These are phyloP conservation scores for Anser cygnoides DNA, from an alignment of 2,113 vertebrate genomes.

Conservation along the genomic window DNA sequence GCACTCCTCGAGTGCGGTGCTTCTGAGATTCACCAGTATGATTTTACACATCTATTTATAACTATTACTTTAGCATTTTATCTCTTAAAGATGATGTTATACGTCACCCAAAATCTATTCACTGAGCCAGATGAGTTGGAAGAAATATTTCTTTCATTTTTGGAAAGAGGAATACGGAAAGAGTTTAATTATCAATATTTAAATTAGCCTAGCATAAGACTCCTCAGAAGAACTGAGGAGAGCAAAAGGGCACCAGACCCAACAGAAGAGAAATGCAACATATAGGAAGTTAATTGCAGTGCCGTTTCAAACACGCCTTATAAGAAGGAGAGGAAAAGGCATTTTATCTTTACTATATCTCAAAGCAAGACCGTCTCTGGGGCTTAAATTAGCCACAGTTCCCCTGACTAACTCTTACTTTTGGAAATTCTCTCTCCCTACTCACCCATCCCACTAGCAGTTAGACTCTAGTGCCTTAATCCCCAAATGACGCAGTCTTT, in stretches of 20 bases:
- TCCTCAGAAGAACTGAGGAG: conserved; percentile 1
- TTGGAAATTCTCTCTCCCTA: not conserved
- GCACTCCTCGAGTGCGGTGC: conserved; percentile 73
- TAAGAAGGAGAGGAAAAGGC: not conserved
- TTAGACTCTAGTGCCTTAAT: not conserved
- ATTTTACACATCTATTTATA: conserved; percentile 82
- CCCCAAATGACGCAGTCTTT: not conserved
- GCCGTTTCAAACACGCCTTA: not conserved
- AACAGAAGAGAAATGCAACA: not conserved
- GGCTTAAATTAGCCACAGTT: not conserved
- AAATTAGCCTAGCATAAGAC: not conserved
- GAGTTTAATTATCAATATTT: conserved; percentile 45
- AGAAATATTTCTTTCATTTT: conserved; percentile 28
- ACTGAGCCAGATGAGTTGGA: conserved; percentile 56
- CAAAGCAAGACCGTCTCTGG: not conserved
- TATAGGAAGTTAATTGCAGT: not conserved
- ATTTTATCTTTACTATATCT: conserved; percentile 9
- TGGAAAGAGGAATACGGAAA: conserved; percentile 16
- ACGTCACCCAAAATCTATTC: conserved; percentile 62
- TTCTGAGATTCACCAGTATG: conserved; percentile 73
- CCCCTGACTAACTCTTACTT: not conserved
- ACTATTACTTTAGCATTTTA: conserved; percentile 73
- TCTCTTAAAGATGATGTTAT: conserved; percentile 67
- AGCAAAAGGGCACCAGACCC: not conserved
- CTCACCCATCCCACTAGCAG: not conserved